Conservation (phyloP, 2,113 vertebrate species). For the Sprattus sprattus region DNA sequence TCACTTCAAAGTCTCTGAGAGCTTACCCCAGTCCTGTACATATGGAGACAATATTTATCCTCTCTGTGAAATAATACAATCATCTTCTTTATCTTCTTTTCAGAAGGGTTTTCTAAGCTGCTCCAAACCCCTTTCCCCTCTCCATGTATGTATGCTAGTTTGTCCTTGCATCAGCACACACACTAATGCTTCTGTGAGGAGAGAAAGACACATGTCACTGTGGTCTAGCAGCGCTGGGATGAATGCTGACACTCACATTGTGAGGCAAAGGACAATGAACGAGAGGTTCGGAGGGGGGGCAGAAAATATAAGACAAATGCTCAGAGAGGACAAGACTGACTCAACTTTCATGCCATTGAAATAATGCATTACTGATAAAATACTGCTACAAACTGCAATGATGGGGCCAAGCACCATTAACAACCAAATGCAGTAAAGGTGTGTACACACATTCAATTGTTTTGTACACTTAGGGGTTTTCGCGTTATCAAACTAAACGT, state of each 20-base stretch:
- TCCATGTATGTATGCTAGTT: background rate
- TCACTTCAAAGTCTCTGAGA: background rate
- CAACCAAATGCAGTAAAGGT: no score
- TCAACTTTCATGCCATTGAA: background rate
- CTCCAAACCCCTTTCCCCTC: background rate
- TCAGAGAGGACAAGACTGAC: background rate
- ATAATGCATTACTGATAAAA: background rate
- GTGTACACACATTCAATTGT: no score
- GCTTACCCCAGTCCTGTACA: background rate
- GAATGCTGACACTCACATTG: slow-evolving; percentile 52
- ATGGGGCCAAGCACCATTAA: no score
- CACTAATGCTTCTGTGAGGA: background rate
- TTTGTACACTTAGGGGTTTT: no score
- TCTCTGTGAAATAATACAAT: background rate
- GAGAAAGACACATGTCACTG: background rate
- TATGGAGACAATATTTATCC: background rate
- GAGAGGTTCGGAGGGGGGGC: background rate
- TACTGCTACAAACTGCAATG: no score
- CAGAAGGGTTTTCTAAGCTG: no score
- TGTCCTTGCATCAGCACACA: background rate
- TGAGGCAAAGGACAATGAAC: slow-evolving; percentile 14
- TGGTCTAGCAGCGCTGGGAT: slow-evolving; percentile 26
- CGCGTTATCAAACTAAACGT: no score
- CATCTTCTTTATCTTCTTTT: background rate
- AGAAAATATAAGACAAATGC: background rate